Conservation (phyloP, 2,888 invertebrate species). For the Drosophila maculinotata region DNA sequence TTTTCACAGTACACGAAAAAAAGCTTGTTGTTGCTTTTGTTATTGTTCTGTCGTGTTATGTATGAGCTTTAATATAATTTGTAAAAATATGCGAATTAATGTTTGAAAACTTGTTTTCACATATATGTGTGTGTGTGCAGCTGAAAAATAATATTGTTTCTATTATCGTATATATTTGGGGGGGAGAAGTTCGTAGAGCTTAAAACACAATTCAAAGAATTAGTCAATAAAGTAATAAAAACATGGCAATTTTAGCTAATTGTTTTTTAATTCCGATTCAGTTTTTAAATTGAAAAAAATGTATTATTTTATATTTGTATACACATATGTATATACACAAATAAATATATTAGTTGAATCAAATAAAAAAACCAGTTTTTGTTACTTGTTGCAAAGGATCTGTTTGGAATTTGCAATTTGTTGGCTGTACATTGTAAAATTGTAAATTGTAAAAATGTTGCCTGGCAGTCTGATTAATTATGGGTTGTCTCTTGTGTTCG, state of each 20-base stretch:
- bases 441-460: constrained; percentile 45
- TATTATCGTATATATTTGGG: constrained; percentile 10
- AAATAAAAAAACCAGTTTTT: constrained; percentile 33
- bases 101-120: constrained; percentile 74
- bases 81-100: constrained; percentile 80
- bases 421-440: constrained; percentile 57
- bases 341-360: neutral
- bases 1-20: constrained; percentile 66
- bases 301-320: no score
- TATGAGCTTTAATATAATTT: constrained; percentile 75
- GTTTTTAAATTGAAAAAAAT: no score
- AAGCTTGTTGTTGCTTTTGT: constrained; percentile 42
- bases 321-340: no score
- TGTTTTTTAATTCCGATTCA: no score
- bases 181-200: constrained; percentile 5
- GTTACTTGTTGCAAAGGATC: constrained; percentile 54
- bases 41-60: constrained; percentile 46
- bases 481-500: constrained; percentile 73
- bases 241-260: neutral
- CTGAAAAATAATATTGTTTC: neutral
- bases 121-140: constrained; percentile 12
- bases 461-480: constrained; percentile 69
- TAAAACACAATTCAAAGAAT: constrained; percentile 13
- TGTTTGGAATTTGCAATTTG: constrained; percentile 54
- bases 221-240: constrained; percentile 8